Conservation (phyloP, 2,113 vertebrate genomes). For the Epinephelus moara region DNA sequence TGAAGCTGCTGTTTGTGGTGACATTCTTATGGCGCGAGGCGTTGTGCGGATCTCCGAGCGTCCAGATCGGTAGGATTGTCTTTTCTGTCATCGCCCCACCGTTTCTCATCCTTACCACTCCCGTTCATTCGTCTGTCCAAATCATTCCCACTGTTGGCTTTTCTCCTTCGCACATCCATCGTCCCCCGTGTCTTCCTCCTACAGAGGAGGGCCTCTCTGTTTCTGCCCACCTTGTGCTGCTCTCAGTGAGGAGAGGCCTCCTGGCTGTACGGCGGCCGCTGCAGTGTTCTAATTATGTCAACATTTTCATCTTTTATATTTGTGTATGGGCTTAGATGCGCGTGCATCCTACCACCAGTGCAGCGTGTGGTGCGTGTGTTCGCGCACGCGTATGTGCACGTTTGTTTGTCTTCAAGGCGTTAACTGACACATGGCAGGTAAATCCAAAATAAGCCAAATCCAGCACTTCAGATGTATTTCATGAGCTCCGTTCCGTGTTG, state of each 20-base stretch:
- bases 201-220: not conserved
- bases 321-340: not conserved
- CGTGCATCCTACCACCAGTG: not conserved
- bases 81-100: not conserved
- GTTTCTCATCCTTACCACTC: not conserved
- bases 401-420: not conserved
- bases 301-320: constrained; percentile 9
- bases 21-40: constrained; percentile 58
- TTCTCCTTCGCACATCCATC: not conserved
- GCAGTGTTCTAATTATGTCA: constrained; percentile 44
- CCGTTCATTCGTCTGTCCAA: not conserved
- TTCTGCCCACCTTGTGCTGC: constrained; percentile 2
- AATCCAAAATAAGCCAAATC: not conserved
- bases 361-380: not conserved
- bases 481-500: not conserved
- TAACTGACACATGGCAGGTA: not conserved
- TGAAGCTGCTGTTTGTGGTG: constrained; percentile 72
- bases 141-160: not conserved
- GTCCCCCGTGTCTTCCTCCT: not conserved
- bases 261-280: constrained; percentile 6
- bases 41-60: constrained; percentile 73
- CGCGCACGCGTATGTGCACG: not conserved
- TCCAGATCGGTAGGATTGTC: constrained; percentile 74
- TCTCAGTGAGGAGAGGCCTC: constrained; percentile 38
- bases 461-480: not conserved